Base-by-base conservation (phyloP, 2,888 invertebrate species). In the Dromius quadrimaculatus region DNA sequence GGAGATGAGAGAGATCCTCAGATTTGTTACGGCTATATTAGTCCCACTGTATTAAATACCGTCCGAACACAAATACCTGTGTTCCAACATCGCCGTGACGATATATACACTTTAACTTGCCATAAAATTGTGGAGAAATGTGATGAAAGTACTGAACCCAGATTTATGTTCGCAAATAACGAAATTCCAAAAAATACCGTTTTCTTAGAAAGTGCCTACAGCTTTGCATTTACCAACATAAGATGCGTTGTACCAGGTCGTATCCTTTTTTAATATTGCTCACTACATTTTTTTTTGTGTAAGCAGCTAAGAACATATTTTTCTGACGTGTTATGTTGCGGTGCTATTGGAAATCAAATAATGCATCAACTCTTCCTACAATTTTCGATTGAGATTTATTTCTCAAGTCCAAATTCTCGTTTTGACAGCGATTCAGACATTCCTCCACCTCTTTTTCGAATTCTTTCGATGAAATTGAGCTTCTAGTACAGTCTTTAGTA, bases 1-100 rank as follows among this genome's bases (percentile, higher is more conserved):
- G n/a, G n/a, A n/a, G n/a, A n/a, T n/a, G n/a, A n/a, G n/a, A n/a
- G n/a, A n/a, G n/a, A n/a, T n/a, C n/a, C n/a, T n/a, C n/a, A n/a
- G n/a, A n/a, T n/a, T n/a, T n/a, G n/a, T n/a, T n/a, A n/a, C n/a
- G n/a, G n/a, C n/a, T n/a, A n/a, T n/a, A n/a, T n/a, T n/a, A n/a
- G n/a, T n/a, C n/a, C n/a, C n/a, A n/a, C n/a, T n/a, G n/a, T n/a
- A n/a, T n/a, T n/a, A n/a, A n/a, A n/a, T n/a, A n/a, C n/a, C 71
- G 84, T 95, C 0, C 86, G 95, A n/a, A 80, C 82, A 71, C 90
- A 91, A 78, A 96, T 98, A 94, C 98, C 98, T 0, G 90, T 97
- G 1, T 88, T 90, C 76, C 81, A 88, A 32, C 98, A 98, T 81
- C 87, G 94, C 57, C 88, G 97, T 77, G 86, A 83, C 71, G 92